Evolutionary conservation across 2,888 invertebrate species (phyloP).

Genomic region (Coleophora flavipennella): DNA sequence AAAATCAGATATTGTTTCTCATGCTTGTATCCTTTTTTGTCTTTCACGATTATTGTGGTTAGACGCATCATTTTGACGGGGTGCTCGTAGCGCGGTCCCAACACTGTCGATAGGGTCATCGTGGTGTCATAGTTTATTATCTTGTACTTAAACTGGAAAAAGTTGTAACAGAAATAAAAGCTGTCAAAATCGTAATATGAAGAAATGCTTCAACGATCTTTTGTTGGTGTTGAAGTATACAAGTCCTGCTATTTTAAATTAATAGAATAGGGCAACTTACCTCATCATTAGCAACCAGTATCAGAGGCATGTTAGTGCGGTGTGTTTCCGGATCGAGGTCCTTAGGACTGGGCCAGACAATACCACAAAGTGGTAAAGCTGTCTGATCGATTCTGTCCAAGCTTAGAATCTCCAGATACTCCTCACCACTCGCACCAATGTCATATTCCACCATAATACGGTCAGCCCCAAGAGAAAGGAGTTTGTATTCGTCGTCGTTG

Average conservation of each 20-base stretch:
- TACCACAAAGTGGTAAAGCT: slow-evolving; percentile 69
- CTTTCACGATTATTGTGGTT: slow-evolving; percentile 31
- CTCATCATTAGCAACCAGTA: slow-evolving; percentile 76
- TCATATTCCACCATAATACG: slow-evolving; percentile 74
- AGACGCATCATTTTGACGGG: slow-evolving; percentile 67
- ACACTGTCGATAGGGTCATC: slow-evolving; percentile 75
- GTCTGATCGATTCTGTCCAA: slow-evolving; percentile 76
- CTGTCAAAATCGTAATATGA: no score
- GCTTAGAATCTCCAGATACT: slow-evolving; percentile 49
- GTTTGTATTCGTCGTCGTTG: slow-evolving; percentile 40
- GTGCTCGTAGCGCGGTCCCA: slow-evolving; percentile 79
- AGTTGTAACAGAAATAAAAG: no score
- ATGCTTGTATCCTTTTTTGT: slow-evolving; percentile 10
- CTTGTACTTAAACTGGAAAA: slow-evolving; percentile 82
- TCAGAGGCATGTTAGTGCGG: slow-evolving; percentile 39
- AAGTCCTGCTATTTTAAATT: no score
- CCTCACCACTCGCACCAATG: slow-evolving; percentile 50
- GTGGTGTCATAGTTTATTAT: slow-evolving; percentile 75
- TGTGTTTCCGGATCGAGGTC: slow-evolving; percentile 26
- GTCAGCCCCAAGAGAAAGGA: slow-evolving; percentile 75
- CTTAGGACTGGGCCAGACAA: slow-evolving; percentile 43
- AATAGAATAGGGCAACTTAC: slow-evolving; percentile 33
- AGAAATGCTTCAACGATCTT: no score
- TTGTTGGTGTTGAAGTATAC: no score
- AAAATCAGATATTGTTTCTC: slow-evolving; percentile 71